A percentile compares a stretch with the other conserved stretches of the same genome.
Conservation (phyloP, 2,888 invertebrate genomes). For the Lithodes maja region DNA sequence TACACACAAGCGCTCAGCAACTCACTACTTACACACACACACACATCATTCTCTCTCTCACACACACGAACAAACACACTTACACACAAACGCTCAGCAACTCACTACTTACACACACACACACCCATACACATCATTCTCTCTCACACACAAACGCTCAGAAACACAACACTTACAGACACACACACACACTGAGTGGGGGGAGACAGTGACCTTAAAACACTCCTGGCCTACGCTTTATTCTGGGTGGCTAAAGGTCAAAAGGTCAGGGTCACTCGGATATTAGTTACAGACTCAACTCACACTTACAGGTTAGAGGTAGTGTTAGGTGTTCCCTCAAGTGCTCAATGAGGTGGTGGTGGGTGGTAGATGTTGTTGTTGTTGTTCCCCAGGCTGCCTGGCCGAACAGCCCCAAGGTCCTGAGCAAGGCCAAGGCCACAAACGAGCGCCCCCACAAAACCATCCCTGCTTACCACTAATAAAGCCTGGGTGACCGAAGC, state of each 20-base stretch:
- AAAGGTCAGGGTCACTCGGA: background rate
- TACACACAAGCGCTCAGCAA: conserved; percentile 8
- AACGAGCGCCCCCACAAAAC: no score
- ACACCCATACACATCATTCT: conserved; percentile 5
- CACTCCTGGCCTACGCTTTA: background rate
- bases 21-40: conserved; percentile 8
- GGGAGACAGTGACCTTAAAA: background rate
- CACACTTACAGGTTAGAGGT: background rate
- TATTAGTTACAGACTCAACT: background rate
- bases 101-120: background rate
- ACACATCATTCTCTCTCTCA: conserved; percentile 14
- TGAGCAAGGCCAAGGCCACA: no score
- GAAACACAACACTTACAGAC: background rate
- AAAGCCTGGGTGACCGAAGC: no score
- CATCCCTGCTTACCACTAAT: no score
- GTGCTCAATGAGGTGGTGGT: background rate
- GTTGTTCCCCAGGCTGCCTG: no score
- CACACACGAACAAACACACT: conserved; percentile 15
- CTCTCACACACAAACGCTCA: background rate
- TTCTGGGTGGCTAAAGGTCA: background rate
- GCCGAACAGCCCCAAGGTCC: no score
- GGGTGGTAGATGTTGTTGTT: background rate
- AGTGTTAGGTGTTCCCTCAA: background rate
- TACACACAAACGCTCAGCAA: conserved; percentile 4
- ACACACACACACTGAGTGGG: background rate